These are phyloP conservation scores for Rhinella marina DNA, from an alignment of 2,797 vertebrate genomes.

Conservation along the genomic window DNA sequence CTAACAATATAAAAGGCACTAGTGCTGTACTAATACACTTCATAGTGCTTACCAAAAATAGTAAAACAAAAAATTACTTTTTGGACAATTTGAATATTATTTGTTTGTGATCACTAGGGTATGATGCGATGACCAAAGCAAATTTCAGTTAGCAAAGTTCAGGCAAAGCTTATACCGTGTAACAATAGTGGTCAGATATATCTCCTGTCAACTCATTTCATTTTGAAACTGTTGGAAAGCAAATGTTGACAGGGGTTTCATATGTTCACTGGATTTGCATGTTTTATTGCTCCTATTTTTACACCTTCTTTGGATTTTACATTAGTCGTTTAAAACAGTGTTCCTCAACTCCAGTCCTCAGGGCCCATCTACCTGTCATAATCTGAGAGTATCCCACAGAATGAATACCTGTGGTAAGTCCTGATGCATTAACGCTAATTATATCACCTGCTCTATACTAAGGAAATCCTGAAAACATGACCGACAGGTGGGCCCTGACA, in stretches of 20 bases:
- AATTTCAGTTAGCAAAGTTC: neutral
- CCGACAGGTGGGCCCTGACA: no score
- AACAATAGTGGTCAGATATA: neutral
- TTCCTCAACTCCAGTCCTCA: no score
- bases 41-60: neutral
- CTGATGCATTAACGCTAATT: no score
- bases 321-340: neutral
- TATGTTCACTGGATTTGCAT: slow-evolving; percentile 13
- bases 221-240: neutral
- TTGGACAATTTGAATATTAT: neutral
- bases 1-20: neutral
- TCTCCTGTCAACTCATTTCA: neutral
- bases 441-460: no score
- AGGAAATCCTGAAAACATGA: no score
- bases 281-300: neutral
- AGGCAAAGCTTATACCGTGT: neutral
- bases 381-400: no score
- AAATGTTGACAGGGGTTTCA: slow-evolving; percentile 19
- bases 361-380: no score
- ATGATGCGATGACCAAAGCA: neutral
- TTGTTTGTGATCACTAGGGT: neutral
- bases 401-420: no score
- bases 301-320: neutral
- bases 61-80: neutral
- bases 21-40: neutral